phyloP scores from a whole-genome alignment of 2,888 invertebrate species.

The Boloria euphrosyne region DNA sequence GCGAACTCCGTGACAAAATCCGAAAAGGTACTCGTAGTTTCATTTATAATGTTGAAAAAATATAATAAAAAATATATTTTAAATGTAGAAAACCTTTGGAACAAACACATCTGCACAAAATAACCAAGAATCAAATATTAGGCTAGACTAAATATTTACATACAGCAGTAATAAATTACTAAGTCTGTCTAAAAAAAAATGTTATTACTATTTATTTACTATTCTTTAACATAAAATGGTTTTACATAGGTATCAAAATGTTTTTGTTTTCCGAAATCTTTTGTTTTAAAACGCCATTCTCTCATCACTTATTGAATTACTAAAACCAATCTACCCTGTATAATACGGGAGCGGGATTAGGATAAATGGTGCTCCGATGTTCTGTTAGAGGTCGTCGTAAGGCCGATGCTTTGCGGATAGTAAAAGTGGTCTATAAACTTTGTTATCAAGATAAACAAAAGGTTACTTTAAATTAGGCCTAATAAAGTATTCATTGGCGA shows the following conservation, averaged over 20 bases:
- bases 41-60: no score
- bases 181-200: no score
- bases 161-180: no score
- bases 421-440: conserved; percentile 28
- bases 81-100: no score
- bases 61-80: no score
- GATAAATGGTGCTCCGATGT: conserved; percentile 43
- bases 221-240: background rate
- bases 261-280: background rate
- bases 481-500: background rate
- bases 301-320: conserved; percentile 30
- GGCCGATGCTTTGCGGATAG: conserved; percentile 34
- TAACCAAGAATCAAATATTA: no score
- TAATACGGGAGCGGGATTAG: conserved; percentile 48
- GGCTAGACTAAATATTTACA: no score
- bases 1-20: no score
- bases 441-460: conserved; percentile 16
- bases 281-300: background rate
- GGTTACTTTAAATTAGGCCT: conserved; percentile 4
- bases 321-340: conserved; percentile 48
- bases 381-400: conserved; percentile 40
- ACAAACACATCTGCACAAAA: no score
- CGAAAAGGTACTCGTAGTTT: no score
- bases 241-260: background rate
- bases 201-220: no score